Evolutionary conservation across 2,113 vertebrate genomes (phyloP).

Genomic region (Tympanuchus pallidicinctus): DNA sequence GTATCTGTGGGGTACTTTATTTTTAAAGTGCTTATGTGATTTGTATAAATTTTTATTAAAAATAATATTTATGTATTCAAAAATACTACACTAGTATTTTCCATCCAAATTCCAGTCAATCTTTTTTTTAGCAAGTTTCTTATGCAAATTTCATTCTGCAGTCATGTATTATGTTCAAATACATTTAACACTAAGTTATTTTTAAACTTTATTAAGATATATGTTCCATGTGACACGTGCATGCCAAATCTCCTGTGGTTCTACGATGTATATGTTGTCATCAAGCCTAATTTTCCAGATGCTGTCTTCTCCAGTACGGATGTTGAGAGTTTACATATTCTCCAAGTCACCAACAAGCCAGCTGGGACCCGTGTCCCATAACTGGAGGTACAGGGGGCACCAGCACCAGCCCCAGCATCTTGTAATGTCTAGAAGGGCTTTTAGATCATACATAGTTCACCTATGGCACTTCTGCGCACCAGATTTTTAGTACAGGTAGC

Average conservation of each 20-base stretch:
- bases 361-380: background rate
- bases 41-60: background rate
- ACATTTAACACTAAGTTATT: background rate
- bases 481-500: background rate
- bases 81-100: background rate
- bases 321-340: background rate
- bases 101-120: background rate
- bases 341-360: background rate
- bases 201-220: background rate
- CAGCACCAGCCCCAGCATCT: background rate
- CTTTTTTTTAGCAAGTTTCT: background rate
- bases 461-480: background rate
- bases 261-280: background rate
- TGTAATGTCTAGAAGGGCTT: background rate
- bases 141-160: background rate
- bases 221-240: accelerated
- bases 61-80: background rate
- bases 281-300: background rate
- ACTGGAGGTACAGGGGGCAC: background rate
- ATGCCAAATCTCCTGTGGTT: background rate
- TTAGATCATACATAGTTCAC: accelerated
- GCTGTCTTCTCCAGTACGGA: background rate
- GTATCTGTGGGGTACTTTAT: background rate
- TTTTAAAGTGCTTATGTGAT: background rate
- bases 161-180: background rate